A percentile compares a stretch with the other conserved stretches of the same genome.
Evolutionary conservation across 2,888 invertebrate species (phyloP).

Genomic region (Macroteleia sp.): DNA sequence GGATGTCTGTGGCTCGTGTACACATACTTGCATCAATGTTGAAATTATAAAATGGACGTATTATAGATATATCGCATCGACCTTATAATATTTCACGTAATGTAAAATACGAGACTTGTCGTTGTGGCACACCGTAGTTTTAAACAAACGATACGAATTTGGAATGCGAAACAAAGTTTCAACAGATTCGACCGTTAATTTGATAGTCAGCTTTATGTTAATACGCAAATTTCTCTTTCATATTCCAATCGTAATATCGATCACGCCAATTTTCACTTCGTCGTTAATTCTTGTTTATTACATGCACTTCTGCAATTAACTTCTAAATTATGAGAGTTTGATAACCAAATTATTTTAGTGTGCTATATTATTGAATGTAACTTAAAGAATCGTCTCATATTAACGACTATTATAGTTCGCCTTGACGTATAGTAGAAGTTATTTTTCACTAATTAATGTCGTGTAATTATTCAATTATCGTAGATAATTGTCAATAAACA

Average conservation of each 20-base stretch:
- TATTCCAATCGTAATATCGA: slow-evolving; percentile 21
- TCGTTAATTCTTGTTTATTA: slow-evolving; percentile 40
- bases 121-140: neutral
- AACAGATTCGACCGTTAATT: slow-evolving; percentile 30
- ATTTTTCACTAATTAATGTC: too few relatives aligned
- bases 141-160: slow-evolving; percentile 24
- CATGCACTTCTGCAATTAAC: slow-evolving; percentile 27
- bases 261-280: slow-evolving; percentile 38
- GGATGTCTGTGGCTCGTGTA: too few relatives aligned
- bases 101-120: slow-evolving; percentile 18
- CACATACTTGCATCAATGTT: slow-evolving; percentile 22
- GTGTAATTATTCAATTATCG: too few relatives aligned
- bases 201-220: slow-evolving; percentile 44
- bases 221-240: slow-evolving; percentile 40
- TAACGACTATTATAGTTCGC: too few relatives aligned
- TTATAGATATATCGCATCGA: slow-evolving; percentile 34
- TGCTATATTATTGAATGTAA: slow-evolving; percentile 22
- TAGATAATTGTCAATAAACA: too few relatives aligned
- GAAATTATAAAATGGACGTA: slow-evolving; percentile 37
- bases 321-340: slow-evolving; percentile 24
- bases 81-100: neutral
- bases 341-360: slow-evolving; percentile 32
- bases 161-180: slow-evolving; percentile 18
- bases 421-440: too few relatives aligned
- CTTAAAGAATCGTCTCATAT: slow-evolving; percentile 32